A percentile compares a stretch with the other conserved stretches of the same genome.
These are phyloP conservation scores for Palythoa grandiflora DNA, from an alignment of 92 coral and sea anemone species.

Conservation along the genomic window DNA sequence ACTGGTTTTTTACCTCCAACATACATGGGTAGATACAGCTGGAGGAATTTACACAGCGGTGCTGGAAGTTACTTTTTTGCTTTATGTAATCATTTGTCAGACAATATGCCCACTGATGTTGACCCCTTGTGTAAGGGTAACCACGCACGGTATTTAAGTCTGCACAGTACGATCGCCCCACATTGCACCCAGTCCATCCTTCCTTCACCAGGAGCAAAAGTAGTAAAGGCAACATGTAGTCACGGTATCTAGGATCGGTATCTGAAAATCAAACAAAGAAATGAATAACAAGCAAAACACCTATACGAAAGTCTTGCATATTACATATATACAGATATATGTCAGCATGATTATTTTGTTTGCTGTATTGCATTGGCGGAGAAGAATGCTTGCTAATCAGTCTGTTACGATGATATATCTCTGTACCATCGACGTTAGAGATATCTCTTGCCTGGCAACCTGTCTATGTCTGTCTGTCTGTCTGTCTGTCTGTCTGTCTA, in stretches of 20 bases:
- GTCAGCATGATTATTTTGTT: too few species aligned
- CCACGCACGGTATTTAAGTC: not conserved
- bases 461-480: too few species aligned
- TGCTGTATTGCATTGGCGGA: too few species aligned
- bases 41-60: not conserved
- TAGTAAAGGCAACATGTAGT: not conserved
- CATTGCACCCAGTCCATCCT: not conserved
- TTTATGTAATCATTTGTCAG: not conserved
- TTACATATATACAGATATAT: too few species aligned
- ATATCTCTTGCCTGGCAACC: too few species aligned
- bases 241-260: not conserved
- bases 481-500: too few species aligned
- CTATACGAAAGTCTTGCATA: too few species aligned
- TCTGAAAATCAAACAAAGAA: too few species aligned
- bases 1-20: conserved; percentile 7
- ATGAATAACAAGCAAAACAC: too few species aligned
- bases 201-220: not conserved
- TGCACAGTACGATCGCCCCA: not conserved
- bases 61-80: not conserved
- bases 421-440: too few species aligned
- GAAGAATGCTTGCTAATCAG: too few species aligned
- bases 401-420: too few species aligned
- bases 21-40: conserved; percentile 55
- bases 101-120: conserved; percentile 51
- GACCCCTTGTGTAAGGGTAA: not conserved